Conservation (phyloP, 2,888 invertebrate species). For the Carabus problematicus region DNA sequence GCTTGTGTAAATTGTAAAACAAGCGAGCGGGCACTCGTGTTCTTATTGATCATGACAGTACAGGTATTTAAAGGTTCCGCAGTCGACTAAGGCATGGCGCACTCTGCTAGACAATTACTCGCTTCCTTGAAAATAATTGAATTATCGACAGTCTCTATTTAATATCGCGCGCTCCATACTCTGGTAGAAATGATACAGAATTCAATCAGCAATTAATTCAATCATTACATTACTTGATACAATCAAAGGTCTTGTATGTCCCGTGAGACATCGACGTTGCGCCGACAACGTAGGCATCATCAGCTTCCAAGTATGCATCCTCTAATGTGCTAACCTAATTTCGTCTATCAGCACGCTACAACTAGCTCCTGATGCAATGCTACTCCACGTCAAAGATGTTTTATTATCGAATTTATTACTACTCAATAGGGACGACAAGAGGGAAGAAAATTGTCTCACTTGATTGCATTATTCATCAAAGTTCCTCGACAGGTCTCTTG, state of each 20-base stretch:
- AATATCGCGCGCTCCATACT: background rate
- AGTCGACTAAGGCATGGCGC: background rate
- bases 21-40: too few species aligned
- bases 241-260: conserved; percentile 17
- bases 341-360: background rate
- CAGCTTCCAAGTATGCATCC: background rate
- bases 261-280: background rate
- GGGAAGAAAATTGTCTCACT: too few species aligned
- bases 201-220: conserved; percentile 12
- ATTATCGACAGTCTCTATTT: conserved; percentile 12
- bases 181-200: background rate
- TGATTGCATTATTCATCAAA: too few species aligned
- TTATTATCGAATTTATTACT: conserved; percentile 13
- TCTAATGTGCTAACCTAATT: conserved; percentile 6
- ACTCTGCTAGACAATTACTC: background rate
- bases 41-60: too few species aligned
- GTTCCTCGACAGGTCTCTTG: too few species aligned
- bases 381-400: conserved; percentile 12
- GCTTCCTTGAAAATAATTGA: conserved; percentile 4
- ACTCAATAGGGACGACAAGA: background rate
- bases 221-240: conserved; percentile 12
- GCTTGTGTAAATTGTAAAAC: background rate
- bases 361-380: background rate
- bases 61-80: background rate
- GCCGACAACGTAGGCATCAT: background rate